Evolutionary conservation across 2,797 vertebrate genomes (phyloP), one percentile per base, ranked within the genome.

Genomic region (Sphenodon punctatus): DNA sequence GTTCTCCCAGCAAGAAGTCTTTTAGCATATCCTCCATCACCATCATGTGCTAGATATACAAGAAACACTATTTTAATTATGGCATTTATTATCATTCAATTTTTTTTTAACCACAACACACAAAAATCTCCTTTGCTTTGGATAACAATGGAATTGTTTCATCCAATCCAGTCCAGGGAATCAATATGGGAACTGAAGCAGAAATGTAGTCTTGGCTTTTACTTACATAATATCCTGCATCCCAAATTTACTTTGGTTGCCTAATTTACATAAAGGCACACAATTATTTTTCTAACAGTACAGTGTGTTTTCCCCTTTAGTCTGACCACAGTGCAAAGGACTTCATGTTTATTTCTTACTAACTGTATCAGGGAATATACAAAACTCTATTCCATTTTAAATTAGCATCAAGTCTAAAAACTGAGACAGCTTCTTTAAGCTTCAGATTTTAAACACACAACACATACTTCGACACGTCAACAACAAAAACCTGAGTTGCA

Each of bases 1-100:
- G 98, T 68, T 99, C 99, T 88, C 98, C 98, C 53, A 99, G 95
- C 23, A 99, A 94, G 74, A 99, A 99, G 91, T 99, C 99, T 89
- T 99, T 99, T 59, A 99, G 88, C 98, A 99, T 99, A 94, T 99
- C 98, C 91, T 99, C 98, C 98, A 99, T 99, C 84, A 99, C 96
- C 94, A 96, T 95, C 96, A 98, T 95, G 90, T 99, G 99, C 98
- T 99, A 88, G 20, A 90, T 60, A 88, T 84, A 87, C 27, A 92
- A 84, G 66, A 69, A 0, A 89, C 12, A 84, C 8, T 49, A 27
- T 48, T 77, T 88, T 82, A 34, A 86, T 5, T 3, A 3, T 8
- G 14, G 1, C 36, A 65, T 88, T 83, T 55, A n/a, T n/a, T n/a
- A n/a, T n/a, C n/a, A n/a, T n/a, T n/a, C n/a, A n/a, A n/a, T n/a